Percentiles rank a stretch among this genome's conserved stretches.
phyloP scores from a whole-genome alignment of 2,113 vertebrate genomes.

The Thomomys bottae region DNA sequence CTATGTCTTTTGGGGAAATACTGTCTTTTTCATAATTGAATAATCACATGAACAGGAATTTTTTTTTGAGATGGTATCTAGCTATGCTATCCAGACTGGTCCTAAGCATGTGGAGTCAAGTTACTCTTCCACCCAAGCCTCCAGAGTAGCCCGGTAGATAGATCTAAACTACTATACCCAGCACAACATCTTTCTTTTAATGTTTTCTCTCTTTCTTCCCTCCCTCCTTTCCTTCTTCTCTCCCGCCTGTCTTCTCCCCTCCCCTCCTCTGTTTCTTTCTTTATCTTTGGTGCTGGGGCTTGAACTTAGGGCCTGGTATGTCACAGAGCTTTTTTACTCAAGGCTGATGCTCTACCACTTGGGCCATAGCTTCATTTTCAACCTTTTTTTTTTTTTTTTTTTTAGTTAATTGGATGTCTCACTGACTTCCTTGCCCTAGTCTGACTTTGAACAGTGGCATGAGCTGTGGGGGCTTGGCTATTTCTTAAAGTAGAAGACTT shows the following conservation, averaged over 20 bases:
- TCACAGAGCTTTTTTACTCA: too few relatives aligned
- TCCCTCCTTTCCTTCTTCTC: too few relatives aligned
- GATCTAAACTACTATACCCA: not conserved
- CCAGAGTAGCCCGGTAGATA: not conserved
- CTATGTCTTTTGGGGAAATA: not conserved
- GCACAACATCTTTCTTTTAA: not conserved
- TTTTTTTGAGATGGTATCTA: not conserved
- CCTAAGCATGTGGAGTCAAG: not conserved
- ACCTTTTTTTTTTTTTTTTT: too few relatives aligned
- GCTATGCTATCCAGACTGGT: not conserved
- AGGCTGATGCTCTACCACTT: too few relatives aligned
- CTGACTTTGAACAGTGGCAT: too few relatives aligned
- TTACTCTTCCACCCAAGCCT: not conserved
- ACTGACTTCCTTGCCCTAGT: too few relatives aligned
- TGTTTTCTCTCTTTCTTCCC: too few relatives aligned
- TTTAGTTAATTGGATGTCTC: too few relatives aligned
- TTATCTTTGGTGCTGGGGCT: too few relatives aligned
- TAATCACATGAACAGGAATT: not conserved
- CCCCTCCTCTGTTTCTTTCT: too few relatives aligned
- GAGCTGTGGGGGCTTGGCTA: not conserved
- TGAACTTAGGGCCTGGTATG: too few relatives aligned
- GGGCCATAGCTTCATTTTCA: too few relatives aligned
- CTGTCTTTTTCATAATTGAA: conserved; percentile 17
- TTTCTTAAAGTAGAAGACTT: not conserved
- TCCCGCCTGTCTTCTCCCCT: not conserved